phyloP scores from a whole-genome alignment of 2,113 vertebrate species.

The Neodontobutis hainanensis region DNA sequence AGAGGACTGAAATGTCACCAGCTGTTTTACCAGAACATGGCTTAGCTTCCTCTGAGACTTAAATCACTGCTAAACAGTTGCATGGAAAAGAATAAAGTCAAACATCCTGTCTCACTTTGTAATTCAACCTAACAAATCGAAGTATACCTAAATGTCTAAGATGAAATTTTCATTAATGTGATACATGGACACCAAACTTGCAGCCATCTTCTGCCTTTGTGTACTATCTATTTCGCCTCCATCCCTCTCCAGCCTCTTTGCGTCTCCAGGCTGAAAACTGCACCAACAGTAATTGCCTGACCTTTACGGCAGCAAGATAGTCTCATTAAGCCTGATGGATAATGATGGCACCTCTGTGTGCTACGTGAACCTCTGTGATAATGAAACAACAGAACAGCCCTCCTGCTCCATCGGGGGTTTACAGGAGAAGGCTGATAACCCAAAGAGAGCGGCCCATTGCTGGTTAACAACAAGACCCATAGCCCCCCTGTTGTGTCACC shows the following conservation, averaged over 20 bases:
- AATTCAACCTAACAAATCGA: slow-evolving; percentile 10
- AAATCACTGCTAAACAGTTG: slow-evolving; percentile 4
- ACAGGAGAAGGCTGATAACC: slow-evolving; percentile 70
- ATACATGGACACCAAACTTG: slow-evolving; percentile 18
- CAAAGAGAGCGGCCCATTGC: slow-evolving; percentile 61
- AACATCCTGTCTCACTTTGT: neutral
- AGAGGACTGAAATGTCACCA: slow-evolving; percentile 52
- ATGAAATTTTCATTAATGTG: slow-evolving; percentile 10
- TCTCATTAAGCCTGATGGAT: slow-evolving; percentile 98
- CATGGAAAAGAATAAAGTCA: slow-evolving; percentile 1
- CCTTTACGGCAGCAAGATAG: slow-evolving; percentile 95
- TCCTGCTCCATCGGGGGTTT: slow-evolving; percentile 70
- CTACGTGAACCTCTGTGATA: slow-evolving; percentile 96
- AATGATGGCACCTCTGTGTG: slow-evolving; percentile 88
- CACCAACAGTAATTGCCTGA: slow-evolving; percentile 97
- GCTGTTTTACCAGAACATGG: slow-evolving; percentile 30
- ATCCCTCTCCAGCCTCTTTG: slow-evolving; percentile 73
- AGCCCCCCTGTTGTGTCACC: slow-evolving; percentile 61
- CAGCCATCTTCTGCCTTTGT: slow-evolving; percentile 25
- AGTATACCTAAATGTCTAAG: neutral
- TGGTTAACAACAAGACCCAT: slow-evolving; percentile 72
- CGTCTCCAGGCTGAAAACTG: slow-evolving; percentile 89
- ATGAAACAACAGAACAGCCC: slow-evolving; percentile 88
- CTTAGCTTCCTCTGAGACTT: slow-evolving; percentile 19
- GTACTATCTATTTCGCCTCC: slow-evolving; percentile 46